Conservation (phyloP, 2,797 vertebrate genomes). For the Pogoniulus pusillus region DNA sequence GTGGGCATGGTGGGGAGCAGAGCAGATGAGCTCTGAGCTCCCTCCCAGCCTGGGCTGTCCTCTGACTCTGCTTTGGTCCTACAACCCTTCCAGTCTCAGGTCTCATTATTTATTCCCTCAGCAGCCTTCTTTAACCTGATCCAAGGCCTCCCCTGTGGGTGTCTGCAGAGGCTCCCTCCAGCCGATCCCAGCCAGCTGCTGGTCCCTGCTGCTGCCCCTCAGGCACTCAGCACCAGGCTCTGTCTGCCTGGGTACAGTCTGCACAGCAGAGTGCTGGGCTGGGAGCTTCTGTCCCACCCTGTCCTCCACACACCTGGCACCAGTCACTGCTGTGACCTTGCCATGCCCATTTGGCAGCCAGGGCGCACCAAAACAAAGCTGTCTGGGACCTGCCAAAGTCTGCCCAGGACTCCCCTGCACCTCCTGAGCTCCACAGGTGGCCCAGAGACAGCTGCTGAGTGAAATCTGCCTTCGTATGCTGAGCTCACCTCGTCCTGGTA, state of each 20-base stretch:
- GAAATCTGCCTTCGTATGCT: conserved; percentile 48
- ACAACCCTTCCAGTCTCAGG: background rate
- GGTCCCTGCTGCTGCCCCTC: conserved; percentile 53
- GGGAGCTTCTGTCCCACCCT: conserved; percentile 54
- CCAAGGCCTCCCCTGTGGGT: background rate
- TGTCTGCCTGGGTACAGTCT: conserved; percentile 64
- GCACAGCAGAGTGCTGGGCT: conserved; percentile 65
- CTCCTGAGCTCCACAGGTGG: conserved; percentile 31
- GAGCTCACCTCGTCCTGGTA: conserved; percentile 55
- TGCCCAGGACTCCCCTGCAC: conserved; percentile 50
- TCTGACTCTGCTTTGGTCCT: too few relatives aligned
- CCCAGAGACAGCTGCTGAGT: conserved; percentile 45
- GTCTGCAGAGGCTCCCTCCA: conserved; percentile 45
- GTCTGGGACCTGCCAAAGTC: conserved; percentile 24
- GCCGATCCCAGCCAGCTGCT: conserved; percentile 56
- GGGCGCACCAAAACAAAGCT: conserved; percentile 37
- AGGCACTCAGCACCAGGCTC: conserved; percentile 65
- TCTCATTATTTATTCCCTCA: background rate
- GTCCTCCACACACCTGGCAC: conserved; percentile 25
- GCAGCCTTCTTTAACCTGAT: background rate
- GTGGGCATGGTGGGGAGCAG: too few relatives aligned
- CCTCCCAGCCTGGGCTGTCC: too few relatives aligned
- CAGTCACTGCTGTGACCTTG: conserved; percentile 20
- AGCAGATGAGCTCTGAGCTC: too few relatives aligned
- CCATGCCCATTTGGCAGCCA: conserved; percentile 41